phyloP scores from a whole-genome alignment of 1,140 invertebrate genomes.

The Ladona fulva region DNA sequence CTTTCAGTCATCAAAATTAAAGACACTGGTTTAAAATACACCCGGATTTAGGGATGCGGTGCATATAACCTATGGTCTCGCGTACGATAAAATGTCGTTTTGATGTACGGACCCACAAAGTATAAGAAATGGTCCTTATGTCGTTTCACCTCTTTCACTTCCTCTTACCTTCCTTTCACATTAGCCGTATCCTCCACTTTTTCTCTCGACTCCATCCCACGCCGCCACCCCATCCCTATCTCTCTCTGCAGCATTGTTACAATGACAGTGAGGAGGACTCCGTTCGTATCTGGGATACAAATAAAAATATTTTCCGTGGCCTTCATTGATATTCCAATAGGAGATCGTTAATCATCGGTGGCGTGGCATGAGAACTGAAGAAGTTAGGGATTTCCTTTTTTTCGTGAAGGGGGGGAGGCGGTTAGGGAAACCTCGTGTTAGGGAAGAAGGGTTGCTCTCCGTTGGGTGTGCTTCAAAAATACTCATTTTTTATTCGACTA shows the following conservation, averaged over 20 bases:
- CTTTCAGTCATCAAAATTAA: no score
- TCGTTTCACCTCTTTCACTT: background rate
- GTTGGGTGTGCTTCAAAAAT: background rate
- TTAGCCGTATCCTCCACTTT: background rate
- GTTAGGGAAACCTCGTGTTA: background rate
- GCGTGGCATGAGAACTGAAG: constrained; percentile 7
- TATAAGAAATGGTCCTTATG: background rate
- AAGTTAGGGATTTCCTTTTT: background rate
- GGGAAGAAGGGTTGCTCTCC: background rate
- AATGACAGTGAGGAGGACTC: background rate
- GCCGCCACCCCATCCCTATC: background rate
- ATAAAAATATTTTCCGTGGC: background rate
- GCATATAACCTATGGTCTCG: no score
- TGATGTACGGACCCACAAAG: no score
- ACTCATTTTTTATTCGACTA: background rate
- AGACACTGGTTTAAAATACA: no score
- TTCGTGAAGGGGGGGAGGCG: background rate
- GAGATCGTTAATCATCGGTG: background rate
- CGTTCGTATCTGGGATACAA: background rate
- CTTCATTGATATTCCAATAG: constrained; percentile 10
- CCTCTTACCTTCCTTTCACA: background rate
- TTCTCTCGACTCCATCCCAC: background rate
- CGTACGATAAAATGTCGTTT: no score
- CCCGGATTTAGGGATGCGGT: no score
- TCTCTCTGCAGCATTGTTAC: background rate